Base-by-base conservation (phyloP, 2,113 vertebrate species). In the Theropithecus gelada region DNA sequence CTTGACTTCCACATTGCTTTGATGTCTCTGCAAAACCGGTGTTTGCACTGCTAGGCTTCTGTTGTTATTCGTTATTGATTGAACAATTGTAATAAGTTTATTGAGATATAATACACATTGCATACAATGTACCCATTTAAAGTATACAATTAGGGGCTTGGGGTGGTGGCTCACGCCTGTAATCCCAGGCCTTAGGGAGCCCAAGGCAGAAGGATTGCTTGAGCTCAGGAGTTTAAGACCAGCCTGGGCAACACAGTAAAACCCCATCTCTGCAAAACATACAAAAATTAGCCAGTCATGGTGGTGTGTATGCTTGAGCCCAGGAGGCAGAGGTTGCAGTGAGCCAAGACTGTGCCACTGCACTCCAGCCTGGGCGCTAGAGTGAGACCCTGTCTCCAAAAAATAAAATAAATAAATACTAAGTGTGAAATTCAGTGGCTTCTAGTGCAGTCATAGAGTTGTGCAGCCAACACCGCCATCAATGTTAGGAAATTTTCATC, bases 101-200 rank as follows among this genome's bases (percentile, higher is more conserved):
- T 72, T 30, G 76, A 83, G 73, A 68, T 35, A 22, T 27, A 66
- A 20, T 70, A 76, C n/a, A 25, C 38, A 9, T 20, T 16, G 30
- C 30, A 12, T 7, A 16, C 2, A 0, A 7, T 5, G 17, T 23
- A 22, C 23, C 16, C 16, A 30, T 22, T 3, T 20, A 8, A 68
- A 17, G 14, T 40, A 14, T 64, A 8, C 3, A 48, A 6, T 4
- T 57, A 35, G 23, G 0, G 32, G 32, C 32, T 68, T 14, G 66
- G 66, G 0, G 0, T 8, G 27, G 66, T 68, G 16, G 66, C 66
- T 68, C 3, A 68, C 7, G 1, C 32, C 66, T 68, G 1, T 68
- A 68, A 68, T 68, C 32, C 66, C 32, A 35, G 66, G 30, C 13
- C 6, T 68, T 68, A 18, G 66, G 32, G 66, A 68, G 32, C 32